Conservation (phyloP, 1,140 invertebrate species). For the Bombus breviceps region DNA sequence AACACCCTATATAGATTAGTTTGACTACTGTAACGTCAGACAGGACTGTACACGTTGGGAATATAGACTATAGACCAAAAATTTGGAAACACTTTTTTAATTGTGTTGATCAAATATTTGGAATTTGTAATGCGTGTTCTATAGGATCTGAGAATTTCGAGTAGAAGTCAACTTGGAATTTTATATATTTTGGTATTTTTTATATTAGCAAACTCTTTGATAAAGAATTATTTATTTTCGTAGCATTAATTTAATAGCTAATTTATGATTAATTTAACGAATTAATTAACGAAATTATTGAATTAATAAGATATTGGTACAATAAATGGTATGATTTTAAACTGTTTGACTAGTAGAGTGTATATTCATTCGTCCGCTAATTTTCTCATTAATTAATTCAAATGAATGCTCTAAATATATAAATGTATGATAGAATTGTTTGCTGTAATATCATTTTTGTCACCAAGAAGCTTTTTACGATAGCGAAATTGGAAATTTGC, state of each 20-base stretch:
- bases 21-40: conserved; percentile 71
- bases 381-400: background rate
- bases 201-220: background rate
- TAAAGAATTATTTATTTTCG: background rate
- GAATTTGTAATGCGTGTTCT: no score
- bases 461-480: background rate
- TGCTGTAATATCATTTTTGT: no score
- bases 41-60: background rate
- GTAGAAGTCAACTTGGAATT: no score
- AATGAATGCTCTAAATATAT: background rate
- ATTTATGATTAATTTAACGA: background rate
- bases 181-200: background rate
- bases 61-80: background rate
- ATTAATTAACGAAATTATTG: background rate
- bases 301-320: no score
- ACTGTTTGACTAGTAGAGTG: no score
- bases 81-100: background rate
- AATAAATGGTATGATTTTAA: no score
- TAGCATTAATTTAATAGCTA: background rate
- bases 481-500: background rate
- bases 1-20: conserved; percentile 77
- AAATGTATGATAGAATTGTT: no score
- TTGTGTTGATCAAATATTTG: background rate
- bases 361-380: no score
- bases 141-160: no score